Evolutionary conservation across 2,888 invertebrate genomes (phyloP), one percentile per base, ranked within the genome.

Genomic region (Aporophyla nigra): DNA sequence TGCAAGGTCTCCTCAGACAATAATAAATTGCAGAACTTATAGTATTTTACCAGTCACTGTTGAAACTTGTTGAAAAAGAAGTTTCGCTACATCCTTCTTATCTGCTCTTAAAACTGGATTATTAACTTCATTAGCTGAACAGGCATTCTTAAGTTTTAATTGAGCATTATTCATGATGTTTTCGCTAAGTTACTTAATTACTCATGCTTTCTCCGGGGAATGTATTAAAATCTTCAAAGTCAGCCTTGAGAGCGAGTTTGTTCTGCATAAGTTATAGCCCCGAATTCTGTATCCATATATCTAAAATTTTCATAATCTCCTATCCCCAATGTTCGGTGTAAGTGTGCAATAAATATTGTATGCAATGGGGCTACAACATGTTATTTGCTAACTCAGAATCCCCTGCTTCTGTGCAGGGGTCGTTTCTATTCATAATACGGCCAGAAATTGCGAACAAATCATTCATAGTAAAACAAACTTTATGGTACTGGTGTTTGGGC

Each of bases 271-370:
- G 91, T 92, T 91, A 93, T 90, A 51, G 74, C 78, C 71, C 61
- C 76, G 82, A 89, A 91, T 92, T 89, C 88, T 88, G 80, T 76
- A 79, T 80, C 70, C 81, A 87, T 83, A 89, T 76, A 88, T 80
- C 82, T 86, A 87, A 90, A 91, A 94, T 92, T 93, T 94, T 94
- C 93, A 94, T 95, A 95, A 95, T 94, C 85, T 88, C 90, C 90
- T 80, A 87, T 87, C 89, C 91, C 92, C 91, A 91, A 91, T 89
- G 90, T 91, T 91, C 86, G 87, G 88, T 89, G 90, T 83, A 88
- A 88, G 87, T 87, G 89, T 92, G 94, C 93, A 94, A 96, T 95
- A 95, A 95, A 95, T 95, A 96, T 94, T 93, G 93, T 92, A 95
- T 93, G 92, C 92, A 92, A 90, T 93, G 91, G 93, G 93, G 92